These are phyloP conservation scores for Fopius arisanus DNA, from an alignment of 1,140 invertebrate genomes.

Conservation along the genomic window DNA sequence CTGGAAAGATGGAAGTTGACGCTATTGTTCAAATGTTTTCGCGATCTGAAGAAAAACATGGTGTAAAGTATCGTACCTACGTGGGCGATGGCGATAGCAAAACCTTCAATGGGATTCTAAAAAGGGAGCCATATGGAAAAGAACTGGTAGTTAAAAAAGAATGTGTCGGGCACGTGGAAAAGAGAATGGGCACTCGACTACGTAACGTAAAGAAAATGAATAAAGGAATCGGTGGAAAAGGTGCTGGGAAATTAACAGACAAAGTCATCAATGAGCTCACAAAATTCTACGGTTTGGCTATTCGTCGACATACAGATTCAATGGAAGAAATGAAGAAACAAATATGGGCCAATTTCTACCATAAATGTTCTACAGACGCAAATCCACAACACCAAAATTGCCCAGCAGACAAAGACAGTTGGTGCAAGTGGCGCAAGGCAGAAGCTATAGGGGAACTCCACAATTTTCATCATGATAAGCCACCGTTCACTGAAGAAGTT, in stretches of 20 bases:
- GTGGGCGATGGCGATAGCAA: constrained; percentile 39
- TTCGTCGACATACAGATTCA: constrained; percentile 19
- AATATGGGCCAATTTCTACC: constrained; percentile 10
- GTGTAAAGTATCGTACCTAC: too few relatives aligned
- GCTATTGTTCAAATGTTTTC: too few relatives aligned
- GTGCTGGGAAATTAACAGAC: constrained; percentile 23
- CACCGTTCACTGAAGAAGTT: neutral
- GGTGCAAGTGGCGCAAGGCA: neutral
- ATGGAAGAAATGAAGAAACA: constrained; percentile 34
- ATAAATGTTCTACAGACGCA: neutral
- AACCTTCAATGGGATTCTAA: constrained; percentile 26
- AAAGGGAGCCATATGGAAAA: constrained; percentile 28
- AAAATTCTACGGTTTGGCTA: constrained; percentile 28
- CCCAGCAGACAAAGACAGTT: neutral
- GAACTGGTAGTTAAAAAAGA: constrained; percentile 29
- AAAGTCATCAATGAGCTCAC: constrained; percentile 16
- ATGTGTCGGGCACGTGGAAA: constrained; percentile 32
- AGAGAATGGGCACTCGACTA: too few relatives aligned
- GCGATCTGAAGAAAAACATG: too few relatives aligned
- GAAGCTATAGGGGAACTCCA: neutral
- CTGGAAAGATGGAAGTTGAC: too few relatives aligned
- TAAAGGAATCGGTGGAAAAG: constrained; percentile 12
- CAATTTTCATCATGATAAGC: neutral
- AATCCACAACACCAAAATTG: neutral
- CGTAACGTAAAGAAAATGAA: too few relatives aligned